phyloP scores from a whole-genome alignment of 2,888 invertebrate genomes.

The Micropterix aruncella region DNA sequence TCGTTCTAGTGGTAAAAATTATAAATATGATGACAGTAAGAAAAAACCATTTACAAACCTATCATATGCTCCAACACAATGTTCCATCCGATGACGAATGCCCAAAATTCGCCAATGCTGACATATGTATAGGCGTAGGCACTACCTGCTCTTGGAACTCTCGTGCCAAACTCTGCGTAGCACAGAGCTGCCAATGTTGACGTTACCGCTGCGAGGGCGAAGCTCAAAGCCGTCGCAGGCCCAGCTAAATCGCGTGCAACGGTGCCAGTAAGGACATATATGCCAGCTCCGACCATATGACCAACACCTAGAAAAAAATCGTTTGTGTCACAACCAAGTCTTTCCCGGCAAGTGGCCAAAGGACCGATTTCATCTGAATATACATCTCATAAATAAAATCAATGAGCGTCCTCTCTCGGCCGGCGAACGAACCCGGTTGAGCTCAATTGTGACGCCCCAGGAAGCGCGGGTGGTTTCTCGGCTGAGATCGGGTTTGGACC shows the following conservation, averaged over 20 bases:
- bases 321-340: too few species aligned
- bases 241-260: constrained; percentile 72
- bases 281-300: constrained; percentile 91
- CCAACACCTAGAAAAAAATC: constrained; percentile 56
- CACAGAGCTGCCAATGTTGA: constrained; percentile 71
- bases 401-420: too few species aligned
- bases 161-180: constrained; percentile 81
- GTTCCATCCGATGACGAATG: constrained; percentile 92
- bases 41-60: constrained; percentile 35
- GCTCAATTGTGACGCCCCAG: too few species aligned
- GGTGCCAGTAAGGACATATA: constrained; percentile 80
- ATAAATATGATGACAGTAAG: too few species aligned
- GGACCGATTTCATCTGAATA: too few species aligned
- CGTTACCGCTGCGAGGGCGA: constrained; percentile 63
- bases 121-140: constrained; percentile 92
- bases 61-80: constrained; percentile 83
- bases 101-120: constrained; percentile 86
- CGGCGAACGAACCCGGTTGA: too few species aligned
- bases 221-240: constrained; percentile 63
- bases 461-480: too few species aligned
- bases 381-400: too few species aligned
- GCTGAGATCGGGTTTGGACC: too few species aligned
- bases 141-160: constrained; percentile 81
- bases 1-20: too few species aligned
- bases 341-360: too few species aligned